These are phyloP conservation scores for Eupithecia centaureata DNA, from an alignment of 2,888 invertebrate genomes.

Conservation along the genomic window DNA sequence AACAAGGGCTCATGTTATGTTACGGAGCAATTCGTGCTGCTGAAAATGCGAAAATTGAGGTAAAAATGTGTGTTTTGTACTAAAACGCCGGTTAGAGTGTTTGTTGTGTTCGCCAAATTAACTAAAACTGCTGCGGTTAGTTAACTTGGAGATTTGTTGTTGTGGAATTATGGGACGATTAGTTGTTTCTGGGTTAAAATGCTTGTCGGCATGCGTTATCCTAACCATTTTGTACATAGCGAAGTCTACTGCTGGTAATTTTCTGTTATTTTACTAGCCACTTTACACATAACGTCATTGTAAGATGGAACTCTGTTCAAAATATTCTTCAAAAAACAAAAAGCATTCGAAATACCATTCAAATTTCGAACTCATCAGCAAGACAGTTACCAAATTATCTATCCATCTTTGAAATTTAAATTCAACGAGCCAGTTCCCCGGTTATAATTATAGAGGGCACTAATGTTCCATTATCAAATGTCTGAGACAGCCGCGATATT, in stretches of 20 bases:
- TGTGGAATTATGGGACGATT: conserved; percentile 13
- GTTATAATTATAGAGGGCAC: conserved; percentile 74
- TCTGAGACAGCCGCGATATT: conserved; percentile 53
- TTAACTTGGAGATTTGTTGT: conserved; percentile 19
- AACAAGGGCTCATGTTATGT: conserved; percentile 42
- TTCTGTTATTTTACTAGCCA: background rate
- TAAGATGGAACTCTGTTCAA: background rate
- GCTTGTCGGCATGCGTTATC: conserved; percentile 9
- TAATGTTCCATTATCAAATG: conserved; percentile 76
- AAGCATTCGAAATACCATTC: background rate
- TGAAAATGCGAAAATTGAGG: conserved; percentile 29
- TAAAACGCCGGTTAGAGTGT: conserved; percentile 23
- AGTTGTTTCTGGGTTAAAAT: conserved; percentile 13
- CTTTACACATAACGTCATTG: background rate
- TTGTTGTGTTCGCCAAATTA: conserved; percentile 22
- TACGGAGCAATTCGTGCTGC: conserved; percentile 38
- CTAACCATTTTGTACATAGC: background rate
- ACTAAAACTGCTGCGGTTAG: conserved; percentile 28
- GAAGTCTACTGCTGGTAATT: background rate
- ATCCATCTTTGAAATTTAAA: conserved; percentile 36
- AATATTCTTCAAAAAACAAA: background rate
- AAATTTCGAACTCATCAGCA: conserved; percentile 17
- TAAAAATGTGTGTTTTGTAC: conserved; percentile 18
- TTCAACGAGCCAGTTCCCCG: conserved; percentile 52
- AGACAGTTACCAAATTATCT: conserved; percentile 29